phyloP scores from a whole-genome alignment of 2,113 vertebrate species.

The Psittacara wagleri region DNA sequence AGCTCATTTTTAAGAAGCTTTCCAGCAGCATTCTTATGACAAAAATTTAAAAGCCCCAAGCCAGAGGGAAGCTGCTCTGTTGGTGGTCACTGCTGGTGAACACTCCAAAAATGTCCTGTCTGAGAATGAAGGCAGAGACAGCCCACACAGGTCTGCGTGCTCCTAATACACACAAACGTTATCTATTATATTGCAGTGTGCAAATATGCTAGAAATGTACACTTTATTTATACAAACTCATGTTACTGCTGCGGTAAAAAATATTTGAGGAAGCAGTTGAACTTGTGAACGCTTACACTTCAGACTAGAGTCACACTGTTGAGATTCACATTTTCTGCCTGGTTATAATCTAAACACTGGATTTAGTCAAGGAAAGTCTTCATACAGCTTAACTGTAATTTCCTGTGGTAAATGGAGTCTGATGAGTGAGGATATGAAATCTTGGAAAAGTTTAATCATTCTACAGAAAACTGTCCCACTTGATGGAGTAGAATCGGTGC shows the following conservation, averaged over 20 bases:
- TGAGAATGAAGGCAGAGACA: not conserved
- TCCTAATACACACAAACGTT: not conserved
- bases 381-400: slow-evolving; percentile 9
- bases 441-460: slow-evolving; percentile 30
- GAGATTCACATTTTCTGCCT: slow-evolving; percentile 40
- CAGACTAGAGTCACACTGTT: not conserved
- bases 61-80: not conserved
- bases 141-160: not conserved
- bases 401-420: slow-evolving; percentile 11
- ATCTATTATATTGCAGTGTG: slow-evolving; percentile 1
- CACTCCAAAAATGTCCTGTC: not conserved
- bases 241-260: not conserved
- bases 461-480: not conserved
- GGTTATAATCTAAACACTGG: slow-evolving; percentile 14
- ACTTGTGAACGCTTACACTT: slow-evolving; percentile 16
- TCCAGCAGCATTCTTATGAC: not conserved
- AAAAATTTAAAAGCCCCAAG: not conserved
- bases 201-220: slow-evolving; percentile 28
- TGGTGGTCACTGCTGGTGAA: not conserved
- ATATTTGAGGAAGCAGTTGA: slow-evolving; percentile 32
- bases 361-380: slow-evolving; percentile 11
- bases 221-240: slow-evolving; percentile 42
- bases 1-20: slow-evolving; percentile 45
- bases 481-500: not conserved
- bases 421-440: slow-evolving; percentile 42